Evolutionary conservation across 2,797 vertebrate species (phyloP), one percentile per base, ranked within the genome.

Genomic region (Meriones psammophilus): DNA sequence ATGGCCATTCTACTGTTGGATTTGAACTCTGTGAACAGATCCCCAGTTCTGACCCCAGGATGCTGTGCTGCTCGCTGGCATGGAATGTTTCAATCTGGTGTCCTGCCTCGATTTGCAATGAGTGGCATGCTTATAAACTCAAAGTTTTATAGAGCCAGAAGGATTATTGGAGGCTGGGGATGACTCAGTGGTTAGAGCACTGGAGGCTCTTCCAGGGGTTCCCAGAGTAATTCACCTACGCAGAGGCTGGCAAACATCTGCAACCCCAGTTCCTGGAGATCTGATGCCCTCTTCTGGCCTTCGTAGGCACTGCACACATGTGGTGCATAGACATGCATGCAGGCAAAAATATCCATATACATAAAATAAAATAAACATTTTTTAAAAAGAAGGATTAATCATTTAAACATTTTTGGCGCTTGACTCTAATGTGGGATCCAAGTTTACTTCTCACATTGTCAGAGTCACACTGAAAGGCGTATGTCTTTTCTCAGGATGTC

Each of bases 401-500:
- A 13, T 69, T 56, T 36, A 77, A 46, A 89, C 12, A 26, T 80
- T 80, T 95, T 84, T 30, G 36, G 78, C 28, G 24, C 22, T 83
- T 68, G 89, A 89, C 80, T 91, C 46, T 54, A 74, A 88, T 81
- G 56, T 22, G 33, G 86, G 94, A 92, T 62, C 46, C 69, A 87
- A 60, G 14, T 92, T 94, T 95, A 46, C 64, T 94, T n/a, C 71
- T 24, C 56, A 81, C 9, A n/a, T 26, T 10, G 69, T 5, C 76
- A 60, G 64, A 5, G 13, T 81, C 50, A 54, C 42, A 88, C 8
- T 33, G 56, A 88, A 78, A 4, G 24, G 50, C 58, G 10, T 54
- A 36, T 89, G 3, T 85, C 66, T 95, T 10, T 26, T 42, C 50
- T 92, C 28, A 56, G n/a, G 15, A 26, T 13, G n/a, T 4, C 69